Conservation (phyloP, 2,113 vertebrate species). For the Ceyx cyanopectus region DNA sequence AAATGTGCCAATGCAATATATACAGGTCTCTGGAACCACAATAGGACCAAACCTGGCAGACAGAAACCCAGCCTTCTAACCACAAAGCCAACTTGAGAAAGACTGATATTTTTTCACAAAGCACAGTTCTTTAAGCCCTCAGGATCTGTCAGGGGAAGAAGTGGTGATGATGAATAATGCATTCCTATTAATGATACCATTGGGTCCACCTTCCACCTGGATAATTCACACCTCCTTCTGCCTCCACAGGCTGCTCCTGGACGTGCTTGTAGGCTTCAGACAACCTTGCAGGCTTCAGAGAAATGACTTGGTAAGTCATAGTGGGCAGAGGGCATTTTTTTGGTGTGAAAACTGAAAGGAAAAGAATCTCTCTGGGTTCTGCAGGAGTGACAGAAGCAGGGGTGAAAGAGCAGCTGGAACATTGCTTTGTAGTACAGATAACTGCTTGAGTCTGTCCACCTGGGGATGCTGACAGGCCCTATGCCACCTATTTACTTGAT, state of each 20-base stretch:
- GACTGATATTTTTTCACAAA: constrained; percentile 48
- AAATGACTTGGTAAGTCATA: neutral
- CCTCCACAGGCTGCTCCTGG: neutral
- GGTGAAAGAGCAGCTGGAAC: neutral
- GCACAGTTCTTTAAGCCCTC: constrained; percentile 13
- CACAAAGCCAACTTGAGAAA: neutral
- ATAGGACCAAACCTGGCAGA: neutral
- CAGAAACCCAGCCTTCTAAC: neutral
- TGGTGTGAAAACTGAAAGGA: neutral
- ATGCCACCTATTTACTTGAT: neutral
- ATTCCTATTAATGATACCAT: constrained; percentile 1
- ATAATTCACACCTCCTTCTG: neutral
- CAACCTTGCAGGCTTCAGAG: neutral
- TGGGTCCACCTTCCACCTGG: constrained; percentile 1
- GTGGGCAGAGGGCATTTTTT: neutral
- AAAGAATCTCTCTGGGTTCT: neutral
- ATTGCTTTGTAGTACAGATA: neutral
- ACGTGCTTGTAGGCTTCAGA: neutral
- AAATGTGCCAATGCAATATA: neutral
- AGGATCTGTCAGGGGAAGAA: constrained; percentile 24
- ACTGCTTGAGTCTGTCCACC: neutral
- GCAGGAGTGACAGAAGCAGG: neutral
- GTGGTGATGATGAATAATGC: constrained; percentile 49
- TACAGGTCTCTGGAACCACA: neutral
- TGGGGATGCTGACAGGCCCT: neutral